phyloP scores from a whole-genome alignment of 2,797 vertebrate species.

The Argyrosomus regius region DNA sequence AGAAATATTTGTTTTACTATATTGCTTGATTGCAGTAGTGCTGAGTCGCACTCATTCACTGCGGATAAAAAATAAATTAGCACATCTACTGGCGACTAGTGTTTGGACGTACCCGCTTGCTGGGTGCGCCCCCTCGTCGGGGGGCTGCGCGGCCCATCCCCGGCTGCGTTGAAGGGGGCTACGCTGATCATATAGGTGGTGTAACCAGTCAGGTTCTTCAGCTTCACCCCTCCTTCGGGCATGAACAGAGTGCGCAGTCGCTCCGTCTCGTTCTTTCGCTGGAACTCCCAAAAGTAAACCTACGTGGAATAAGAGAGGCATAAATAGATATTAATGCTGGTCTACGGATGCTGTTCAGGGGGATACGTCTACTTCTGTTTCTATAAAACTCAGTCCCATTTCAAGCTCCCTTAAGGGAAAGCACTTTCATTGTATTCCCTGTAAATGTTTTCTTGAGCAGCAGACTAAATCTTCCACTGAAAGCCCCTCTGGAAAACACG shows the following conservation, averaged over 20 bases:
- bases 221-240: constrained; percentile 91
- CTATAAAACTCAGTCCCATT: constrained; percentile 50
- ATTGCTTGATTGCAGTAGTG: constrained; percentile 1
- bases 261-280: constrained; percentile 89
- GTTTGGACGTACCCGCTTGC: constrained; percentile 90
- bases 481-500: constrained; percentile 39
- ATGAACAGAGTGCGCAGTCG: constrained; percentile 93
- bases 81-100: background rate
- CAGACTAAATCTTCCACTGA: constrained; percentile 36
- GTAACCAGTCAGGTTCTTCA: constrained; percentile 97
- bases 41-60: background rate
- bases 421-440: constrained; percentile 61
- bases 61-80: background rate
- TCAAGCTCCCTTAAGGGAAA: constrained; percentile 51
- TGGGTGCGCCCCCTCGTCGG: constrained; percentile 90
- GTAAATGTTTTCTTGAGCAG: constrained; percentile 60
- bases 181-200: constrained; percentile 96
- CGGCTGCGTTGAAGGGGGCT: constrained; percentile 94
- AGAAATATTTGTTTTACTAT: constrained; percentile 26
- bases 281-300: constrained; percentile 96
- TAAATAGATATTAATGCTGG: constrained; percentile 44
- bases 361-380: constrained; percentile 39
- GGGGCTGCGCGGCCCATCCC: constrained; percentile 92
- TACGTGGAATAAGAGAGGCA: constrained; percentile 60
- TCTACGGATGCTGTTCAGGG: constrained; percentile 25